Evolutionary conservation across 2,113 vertebrate species (phyloP).

Genomic region (Corythoichthys intestinalis): DNA sequence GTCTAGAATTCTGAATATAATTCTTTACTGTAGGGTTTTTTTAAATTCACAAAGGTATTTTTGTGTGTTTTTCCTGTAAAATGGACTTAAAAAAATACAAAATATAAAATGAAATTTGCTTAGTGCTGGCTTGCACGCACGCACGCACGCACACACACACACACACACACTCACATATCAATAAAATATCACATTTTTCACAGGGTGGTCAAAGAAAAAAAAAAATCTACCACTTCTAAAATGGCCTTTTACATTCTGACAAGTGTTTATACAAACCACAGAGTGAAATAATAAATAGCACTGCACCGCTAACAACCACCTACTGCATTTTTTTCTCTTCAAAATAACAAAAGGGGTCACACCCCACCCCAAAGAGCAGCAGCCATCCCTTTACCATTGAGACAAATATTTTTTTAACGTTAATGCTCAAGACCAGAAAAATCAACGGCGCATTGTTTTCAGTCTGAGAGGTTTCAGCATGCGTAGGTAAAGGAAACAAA

Average conservation of each 20-base stretch:
- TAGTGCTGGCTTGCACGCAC: constrained; percentile 58
- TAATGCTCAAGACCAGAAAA: constrained; percentile 13
- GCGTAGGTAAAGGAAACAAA: not conserved
- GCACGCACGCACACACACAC: constrained; percentile 40
- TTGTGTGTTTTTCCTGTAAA: constrained; percentile 55
- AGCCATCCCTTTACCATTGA: constrained; percentile 65
- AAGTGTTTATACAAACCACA: constrained; percentile 82
- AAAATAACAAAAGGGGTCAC: constrained; percentile 47
- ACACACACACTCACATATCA: constrained; percentile 55
- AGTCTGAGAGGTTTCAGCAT: not conserved
- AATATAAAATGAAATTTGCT: constrained; percentile 71
- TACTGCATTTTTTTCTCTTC: constrained; percentile 50
- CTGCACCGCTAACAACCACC: constrained; percentile 74
- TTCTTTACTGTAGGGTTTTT: constrained; percentile 69
- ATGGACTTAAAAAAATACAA: constrained; percentile 69
- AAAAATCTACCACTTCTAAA: constrained; percentile 70
- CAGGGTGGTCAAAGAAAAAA: constrained; percentile 57
- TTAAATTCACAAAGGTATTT: constrained; percentile 69
- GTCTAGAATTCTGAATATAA: constrained; percentile 87
- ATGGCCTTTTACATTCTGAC: constrained; percentile 85
- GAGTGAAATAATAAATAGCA: constrained; percentile 87
- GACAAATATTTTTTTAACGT: constrained; percentile 54
- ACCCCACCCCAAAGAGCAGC: constrained; percentile 56
- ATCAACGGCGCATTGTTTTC: not conserved
- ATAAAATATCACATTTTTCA: constrained; percentile 77